A percentile compares a stretch with the other conserved stretches of the same genome.
Conservation (phyloP, 2,888 invertebrate species). For the Philereme vetulata region DNA sequence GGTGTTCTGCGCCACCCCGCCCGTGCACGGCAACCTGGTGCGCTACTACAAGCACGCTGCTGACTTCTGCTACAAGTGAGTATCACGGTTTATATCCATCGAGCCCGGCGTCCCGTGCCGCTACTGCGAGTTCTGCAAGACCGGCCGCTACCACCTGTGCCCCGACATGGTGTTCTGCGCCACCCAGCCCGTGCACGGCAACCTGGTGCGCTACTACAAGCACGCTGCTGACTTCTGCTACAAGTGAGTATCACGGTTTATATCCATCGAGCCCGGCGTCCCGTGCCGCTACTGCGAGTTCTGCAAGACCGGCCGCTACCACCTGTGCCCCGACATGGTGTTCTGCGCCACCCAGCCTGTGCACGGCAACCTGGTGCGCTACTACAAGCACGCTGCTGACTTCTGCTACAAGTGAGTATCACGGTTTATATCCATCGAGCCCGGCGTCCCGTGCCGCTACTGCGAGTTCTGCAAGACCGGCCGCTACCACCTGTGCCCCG, state of each 20-base stretch:
- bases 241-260: slow-evolving; percentile 81
- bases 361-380: slow-evolving; percentile 94
- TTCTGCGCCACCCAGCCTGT: slow-evolving; percentile 98
- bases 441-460: slow-evolving; percentile 92
- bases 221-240: slow-evolving; percentile 96
- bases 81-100: slow-evolving; percentile 78
- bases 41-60: slow-evolving; percentile 95
- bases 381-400: slow-evolving; percentile 95
- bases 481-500: slow-evolving; percentile 94
- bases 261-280: slow-evolving; percentile 96
- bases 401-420: slow-evolving; percentile 90
- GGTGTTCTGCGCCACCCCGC: slow-evolving; percentile 97
- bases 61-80: slow-evolving; percentile 93
- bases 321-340: slow-evolving; percentile 93
- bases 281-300: slow-evolving; percentile 92
- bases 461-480: slow-evolving; percentile 95
- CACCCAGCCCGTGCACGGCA: slow-evolving; percentile 97
- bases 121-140: slow-evolving; percentile 92
- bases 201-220: slow-evolving; percentile 92
- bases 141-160: slow-evolving; percentile 96
- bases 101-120: slow-evolving; percentile 97
- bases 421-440: too few species aligned
- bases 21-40: slow-evolving; percentile 93
- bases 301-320: slow-evolving; percentile 95
- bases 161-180: slow-evolving; percentile 94